Conservation (phyloP, 2,888 invertebrate species). For the Heliconius cydno region DNA sequence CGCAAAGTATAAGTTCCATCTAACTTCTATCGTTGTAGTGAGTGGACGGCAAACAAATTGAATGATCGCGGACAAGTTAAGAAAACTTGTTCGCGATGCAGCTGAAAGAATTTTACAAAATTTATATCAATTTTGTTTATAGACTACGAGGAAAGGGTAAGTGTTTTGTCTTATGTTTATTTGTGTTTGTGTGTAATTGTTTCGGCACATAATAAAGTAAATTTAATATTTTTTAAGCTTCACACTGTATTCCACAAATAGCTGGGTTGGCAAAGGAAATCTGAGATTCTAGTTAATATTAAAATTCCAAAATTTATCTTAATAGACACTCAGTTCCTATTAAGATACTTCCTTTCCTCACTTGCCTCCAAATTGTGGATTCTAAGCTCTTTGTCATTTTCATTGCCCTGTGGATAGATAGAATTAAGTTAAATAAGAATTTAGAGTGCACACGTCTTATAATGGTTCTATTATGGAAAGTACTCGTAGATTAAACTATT, state of each 20-base stretch:
- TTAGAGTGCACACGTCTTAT: background rate
- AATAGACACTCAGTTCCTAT: too few relatives aligned
- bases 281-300: too few relatives aligned
- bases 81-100: slow-evolving; percentile 45
- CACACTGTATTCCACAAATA: too few relatives aligned
- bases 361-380: too few relatives aligned
- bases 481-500: background rate
- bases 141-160: background rate
- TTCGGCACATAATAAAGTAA: background rate
- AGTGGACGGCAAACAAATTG: slow-evolving; percentile 73
- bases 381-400: too few relatives aligned
- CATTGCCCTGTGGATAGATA: too few relatives aligned
- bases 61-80: slow-evolving; percentile 39
- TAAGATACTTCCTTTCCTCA: too few relatives aligned
- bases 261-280: too few relatives aligned
- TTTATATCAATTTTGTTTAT: slow-evolving; percentile 32
- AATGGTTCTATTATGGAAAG: background rate
- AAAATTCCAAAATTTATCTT: too few relatives aligned
- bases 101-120: slow-evolving; percentile 39
- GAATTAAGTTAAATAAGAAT: background rate
- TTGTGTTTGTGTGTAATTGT: background rate
- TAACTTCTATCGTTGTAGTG: slow-evolving; percentile 64
- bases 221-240: too few relatives aligned
- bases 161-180: background rate
- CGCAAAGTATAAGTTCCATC: slow-evolving; percentile 67